Evolutionary conservation across 1,140 invertebrate genomes (phyloP).

Genomic region (Helicoverpa zea): DNA sequence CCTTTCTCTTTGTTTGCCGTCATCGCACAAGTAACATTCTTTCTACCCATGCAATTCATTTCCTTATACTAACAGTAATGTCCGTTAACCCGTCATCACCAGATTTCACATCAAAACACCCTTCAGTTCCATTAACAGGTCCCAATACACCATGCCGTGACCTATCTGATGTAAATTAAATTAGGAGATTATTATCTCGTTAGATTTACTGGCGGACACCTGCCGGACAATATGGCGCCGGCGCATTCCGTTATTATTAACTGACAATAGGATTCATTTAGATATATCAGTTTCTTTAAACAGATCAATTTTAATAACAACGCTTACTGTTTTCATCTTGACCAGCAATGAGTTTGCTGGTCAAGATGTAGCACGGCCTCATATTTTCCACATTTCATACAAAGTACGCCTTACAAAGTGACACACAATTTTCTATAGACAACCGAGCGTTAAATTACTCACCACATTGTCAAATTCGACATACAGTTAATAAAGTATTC

Average conservation of each 20-base stretch:
- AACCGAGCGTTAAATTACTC: slow-evolving; percentile 35
- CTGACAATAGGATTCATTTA: background rate
- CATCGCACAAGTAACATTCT: too few species aligned
- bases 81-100: background rate
- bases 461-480: slow-evolving; percentile 26
- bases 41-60: background rate
- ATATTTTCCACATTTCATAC: too few species aligned
- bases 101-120: background rate
- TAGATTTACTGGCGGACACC: slow-evolving; percentile 29
- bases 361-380: too few species aligned
- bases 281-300: too few species aligned
- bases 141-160: slow-evolving; percentile 14
- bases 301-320: too few species aligned
- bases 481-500: slow-evolving; percentile 46
- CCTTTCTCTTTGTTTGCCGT: too few species aligned
- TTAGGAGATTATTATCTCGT: slow-evolving; percentile 36
- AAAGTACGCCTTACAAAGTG: slow-evolving; percentile 3
- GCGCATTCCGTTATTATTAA: background rate
- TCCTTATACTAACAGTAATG: background rate
- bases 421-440: slow-evolving; percentile 4
- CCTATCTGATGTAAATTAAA: slow-evolving; percentile 23
- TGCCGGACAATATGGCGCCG: slow-evolving; percentile 28
- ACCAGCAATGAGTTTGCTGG: too few species aligned
- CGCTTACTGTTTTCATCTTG: too few species aligned
- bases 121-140: slow-evolving; percentile 20